Evolutionary conservation across 2,888 invertebrate genomes (phyloP).

Genomic region (Watsonalla binaria): DNA sequence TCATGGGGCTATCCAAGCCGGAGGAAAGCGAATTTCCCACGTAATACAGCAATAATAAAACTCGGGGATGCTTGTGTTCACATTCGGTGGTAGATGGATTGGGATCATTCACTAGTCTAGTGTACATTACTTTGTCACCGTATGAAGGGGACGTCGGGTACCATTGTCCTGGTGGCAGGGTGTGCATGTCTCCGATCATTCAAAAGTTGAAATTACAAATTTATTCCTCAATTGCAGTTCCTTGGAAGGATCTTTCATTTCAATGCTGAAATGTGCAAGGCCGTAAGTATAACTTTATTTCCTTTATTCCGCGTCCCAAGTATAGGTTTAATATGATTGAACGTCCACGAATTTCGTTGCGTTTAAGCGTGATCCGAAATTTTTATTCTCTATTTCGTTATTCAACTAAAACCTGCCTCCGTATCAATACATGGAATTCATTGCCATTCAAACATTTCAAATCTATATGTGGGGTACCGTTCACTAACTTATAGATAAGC

Average conservation of each 20-base stretch:
- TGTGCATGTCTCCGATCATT: slow-evolving; percentile 5
- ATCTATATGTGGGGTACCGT: too few species aligned
- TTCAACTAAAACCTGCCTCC: too few species aligned
- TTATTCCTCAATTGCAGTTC: slow-evolving; percentile 44
- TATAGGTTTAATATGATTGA: too few species aligned
- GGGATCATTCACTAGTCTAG: slow-evolving; percentile 28
- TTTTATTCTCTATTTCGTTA: too few species aligned
- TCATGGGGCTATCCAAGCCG: slow-evolving; percentile 52
- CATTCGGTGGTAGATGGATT: slow-evolving; percentile 42
- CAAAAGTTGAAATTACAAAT: too few species aligned
- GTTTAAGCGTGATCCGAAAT: too few species aligned
- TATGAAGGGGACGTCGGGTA: background rate
- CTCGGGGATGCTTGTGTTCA: slow-evolving; percentile 36
- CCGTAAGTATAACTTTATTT: slow-evolving; percentile 60
- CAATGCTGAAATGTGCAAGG: slow-evolving; percentile 63
- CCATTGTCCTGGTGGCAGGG: slow-evolving; percentile 4
- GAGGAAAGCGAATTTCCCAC: slow-evolving; percentile 52
- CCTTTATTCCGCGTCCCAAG: background rate
- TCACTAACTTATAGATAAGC: background rate
- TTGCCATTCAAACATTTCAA: too few species aligned
- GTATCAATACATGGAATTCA: too few species aligned
- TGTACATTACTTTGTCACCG: background rate
- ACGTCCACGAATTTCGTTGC: too few species aligned
- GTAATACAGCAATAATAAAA: slow-evolving; percentile 42
- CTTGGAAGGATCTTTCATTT: slow-evolving; percentile 57